Evolutionary conservation across 2,113 vertebrate genomes (phyloP).

Genomic region (Pogonocichla stellata): DNA sequence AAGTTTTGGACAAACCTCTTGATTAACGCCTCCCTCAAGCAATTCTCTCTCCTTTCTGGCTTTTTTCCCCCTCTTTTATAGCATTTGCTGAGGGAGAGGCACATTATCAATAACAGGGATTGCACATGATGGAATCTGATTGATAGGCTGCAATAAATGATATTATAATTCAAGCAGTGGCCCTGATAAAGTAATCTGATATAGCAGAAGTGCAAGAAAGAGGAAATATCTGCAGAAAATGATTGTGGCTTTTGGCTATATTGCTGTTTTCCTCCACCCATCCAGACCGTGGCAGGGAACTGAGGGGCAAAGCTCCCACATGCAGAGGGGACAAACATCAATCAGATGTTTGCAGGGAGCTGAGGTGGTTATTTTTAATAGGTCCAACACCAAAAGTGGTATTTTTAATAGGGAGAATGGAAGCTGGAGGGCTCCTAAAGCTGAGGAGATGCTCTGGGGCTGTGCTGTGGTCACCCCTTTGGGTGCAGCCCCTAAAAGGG

Average conservation of each 20-base stretch:
- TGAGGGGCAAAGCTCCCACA: neutral
- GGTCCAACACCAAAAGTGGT: neutral
- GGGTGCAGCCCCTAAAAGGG: neutral
- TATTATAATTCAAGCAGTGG: conserved; percentile 35
- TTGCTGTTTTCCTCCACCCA: neutral
- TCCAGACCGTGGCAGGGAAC: neutral
- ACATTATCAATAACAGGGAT: neutral
- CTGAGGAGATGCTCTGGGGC: neutral
- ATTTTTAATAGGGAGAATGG: neutral
- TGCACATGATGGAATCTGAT: conserved; percentile 5
- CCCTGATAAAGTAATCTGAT: neutral
- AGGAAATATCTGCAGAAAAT: neutral
- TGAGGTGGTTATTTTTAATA: neutral
- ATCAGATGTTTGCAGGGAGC: neutral
- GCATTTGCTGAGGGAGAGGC: neutral
- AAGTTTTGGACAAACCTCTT: neutral
- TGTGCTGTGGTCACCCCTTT: neutral
- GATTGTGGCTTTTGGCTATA: neutral
- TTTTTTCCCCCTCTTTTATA: neutral
- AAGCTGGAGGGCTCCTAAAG: neutral
- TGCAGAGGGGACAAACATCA: neutral
- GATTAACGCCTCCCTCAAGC: neutral
- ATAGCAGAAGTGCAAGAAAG: neutral
- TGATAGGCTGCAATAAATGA: conserved; percentile 40
- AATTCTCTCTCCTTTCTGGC: neutral